Base-by-base conservation (phyloP, 2,113 vertebrate genomes). In the Crotalus horridus region DNA sequence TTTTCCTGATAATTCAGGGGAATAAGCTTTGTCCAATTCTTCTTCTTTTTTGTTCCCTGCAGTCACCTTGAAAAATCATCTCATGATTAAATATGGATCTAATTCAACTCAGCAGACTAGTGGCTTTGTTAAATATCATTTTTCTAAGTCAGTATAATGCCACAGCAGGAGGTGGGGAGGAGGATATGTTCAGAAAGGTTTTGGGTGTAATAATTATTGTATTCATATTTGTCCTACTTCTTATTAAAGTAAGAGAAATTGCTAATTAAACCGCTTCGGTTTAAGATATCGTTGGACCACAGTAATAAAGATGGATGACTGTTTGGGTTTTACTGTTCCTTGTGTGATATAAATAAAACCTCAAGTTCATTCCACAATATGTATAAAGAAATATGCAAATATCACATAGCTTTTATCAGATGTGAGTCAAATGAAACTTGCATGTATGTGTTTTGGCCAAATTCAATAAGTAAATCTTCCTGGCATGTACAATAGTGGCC, bases 21-120 rank as follows among this genome's bases (percentile, higher is more conserved):
- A 90, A 3, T 53, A 33, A 61, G 29, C 21, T 53, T 90, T 15
- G 29, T 61, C 59, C 29, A 58, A 29, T 24, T 69, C 87, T 13
- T 21, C 43, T 17, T 24, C 11, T 2, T 39, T 8, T 17, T 8
- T 3, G 3, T 26, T 58, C 33, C 15, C 55, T 33, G 6, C 23
- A 93, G 74, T 86, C 74, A 86, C 92, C 69, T 90, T 93, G 88
- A 93, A n/a, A 93, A 93, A 90, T 61, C 88, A 29, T 55, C 54
- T n/a, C 85, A 23, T 90, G 74, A 90, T 86, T 85, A 89, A 93
- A 58, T 61, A 86, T 61, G 89, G 92, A 86, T 90, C 55, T 61
- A 29, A 89, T 59, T 54, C 64, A 58, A 85, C 69, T 21, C 26
- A 6, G 33, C 23, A 74, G 46, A 46, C 46, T 33, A 15, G 39